Base-by-base conservation (phyloP, 2,888 invertebrate species). In the Oxycera nigricornis region DNA sequence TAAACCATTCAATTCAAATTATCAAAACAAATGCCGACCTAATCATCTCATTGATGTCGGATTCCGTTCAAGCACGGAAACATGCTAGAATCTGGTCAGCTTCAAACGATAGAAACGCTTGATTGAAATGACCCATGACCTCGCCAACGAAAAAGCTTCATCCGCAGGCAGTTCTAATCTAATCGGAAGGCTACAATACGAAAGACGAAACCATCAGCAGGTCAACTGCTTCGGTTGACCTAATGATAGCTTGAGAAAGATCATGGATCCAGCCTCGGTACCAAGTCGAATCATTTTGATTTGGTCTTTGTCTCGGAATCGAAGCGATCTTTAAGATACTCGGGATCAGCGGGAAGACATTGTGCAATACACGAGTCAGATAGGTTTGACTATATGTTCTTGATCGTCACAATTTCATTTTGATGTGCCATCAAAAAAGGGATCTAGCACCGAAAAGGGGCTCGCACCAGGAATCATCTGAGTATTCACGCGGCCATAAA, bases 71-170 rank as follows among this genome's bases (percentile, higher is more conserved):
- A 28, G n/a, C 6, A n/a, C n/a, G n/a, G 31, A 61, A n/a, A 11
- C 30, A n/a, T 61, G 26, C 61, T 26, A 61, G 31, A 61, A 14
- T 24, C 24, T 55, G 7, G 24, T 55, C 17, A 55, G 22, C 24
- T 55, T n/a, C 24, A 20, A 55, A 55, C 24, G 17, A 24, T 24
- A 55, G 9, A 24, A 55, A 55, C 6, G 24, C 28, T 62, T 62
- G 68, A 68, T 68, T 68, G 4, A 55, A 70, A 70, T 55, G 70
- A 70, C 70, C 70, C 20, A 28, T 52, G 70, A 55, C 31, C 17
- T 70, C 31, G 22, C 24, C 2, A 24, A 9, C 4, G 4, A 4
- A 22, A 39, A 55, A 24, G 55, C 24, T 55, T 17, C 4, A 20
- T 55, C 22, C 46, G 46, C 46, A 46, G 17, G 3, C 14, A 46